These are phyloP conservation scores for Erebia ligea DNA, from an alignment of 2,888 invertebrate species.

Conservation along the genomic window DNA sequence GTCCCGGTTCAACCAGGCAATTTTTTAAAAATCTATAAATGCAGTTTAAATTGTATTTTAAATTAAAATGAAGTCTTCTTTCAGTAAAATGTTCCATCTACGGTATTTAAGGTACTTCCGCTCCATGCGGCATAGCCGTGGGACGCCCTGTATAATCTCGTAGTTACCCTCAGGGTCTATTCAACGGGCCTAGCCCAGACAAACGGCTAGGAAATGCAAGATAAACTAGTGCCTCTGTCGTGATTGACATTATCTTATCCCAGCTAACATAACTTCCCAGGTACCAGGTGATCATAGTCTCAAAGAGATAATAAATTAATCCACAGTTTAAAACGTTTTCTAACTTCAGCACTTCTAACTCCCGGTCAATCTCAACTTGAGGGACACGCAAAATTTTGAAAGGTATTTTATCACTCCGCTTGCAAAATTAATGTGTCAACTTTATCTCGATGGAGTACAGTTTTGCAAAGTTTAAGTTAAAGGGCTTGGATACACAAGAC, in stretches of 20 bases:
- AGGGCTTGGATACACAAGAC: neutral
- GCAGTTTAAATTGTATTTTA: too few species aligned
- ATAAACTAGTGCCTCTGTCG: neutral
- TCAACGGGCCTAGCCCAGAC: neutral
- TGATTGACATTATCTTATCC: neutral
- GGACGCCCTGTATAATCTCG: too few species aligned
- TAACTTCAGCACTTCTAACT: constrained; percentile 26
- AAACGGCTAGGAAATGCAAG: neutral
- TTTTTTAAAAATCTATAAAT: too few species aligned
- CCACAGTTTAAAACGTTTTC: constrained; percentile 1
- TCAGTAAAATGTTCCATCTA: too few species aligned
- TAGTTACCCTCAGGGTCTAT: neutral
- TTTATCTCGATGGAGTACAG: constrained; percentile 41
- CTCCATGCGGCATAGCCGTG: too few species aligned
- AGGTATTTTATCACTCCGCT: constrained; percentile 35
- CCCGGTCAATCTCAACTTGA: constrained; percentile 30
- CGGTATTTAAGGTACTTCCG: too few species aligned
- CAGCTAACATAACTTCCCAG: neutral
- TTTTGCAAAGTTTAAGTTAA: constrained; percentile 47
- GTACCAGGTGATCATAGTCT: neutral
- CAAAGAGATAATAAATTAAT: neutral
- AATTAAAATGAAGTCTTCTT: too few species aligned
- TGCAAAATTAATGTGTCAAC: constrained; percentile 45
- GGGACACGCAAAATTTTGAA: constrained; percentile 32
- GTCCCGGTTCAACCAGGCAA: too few species aligned